Conservation (phyloP, 1,140 invertebrate genomes). For the Brachionus rubens region DNA sequence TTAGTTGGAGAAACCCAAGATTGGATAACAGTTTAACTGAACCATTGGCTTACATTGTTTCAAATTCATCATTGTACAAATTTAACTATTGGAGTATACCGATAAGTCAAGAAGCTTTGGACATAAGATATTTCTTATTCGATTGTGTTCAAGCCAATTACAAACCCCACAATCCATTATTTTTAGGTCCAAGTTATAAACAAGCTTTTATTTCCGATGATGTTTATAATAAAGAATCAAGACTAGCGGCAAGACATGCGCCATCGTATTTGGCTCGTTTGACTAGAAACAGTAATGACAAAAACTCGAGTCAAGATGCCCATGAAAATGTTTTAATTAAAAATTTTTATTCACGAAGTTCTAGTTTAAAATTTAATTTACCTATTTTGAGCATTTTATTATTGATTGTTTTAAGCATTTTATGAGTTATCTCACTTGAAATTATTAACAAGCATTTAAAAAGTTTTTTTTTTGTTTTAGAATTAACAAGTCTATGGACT, state of each 20-base stretch:
- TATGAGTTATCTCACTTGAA: neutral
- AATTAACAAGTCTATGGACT: slow-evolving; percentile 35
- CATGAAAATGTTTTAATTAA: slow-evolving; percentile 34
- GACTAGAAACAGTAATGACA: slow-evolving; percentile 11
- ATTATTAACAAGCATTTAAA: slow-evolving; percentile 1
- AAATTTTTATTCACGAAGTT: slow-evolving; percentile 6
- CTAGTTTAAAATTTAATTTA: neutral
- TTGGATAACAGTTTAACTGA: slow-evolving; percentile 43
- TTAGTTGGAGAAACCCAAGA: slow-evolving; percentile 40
- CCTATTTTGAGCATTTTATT: neutral
- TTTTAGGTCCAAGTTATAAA: slow-evolving; percentile 41
- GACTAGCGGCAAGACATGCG: neutral
- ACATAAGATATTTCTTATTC: slow-evolving; percentile 45
- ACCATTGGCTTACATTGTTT: slow-evolving; percentile 39
- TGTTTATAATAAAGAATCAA: slow-evolving; percentile 37
- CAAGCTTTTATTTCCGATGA: slow-evolving; percentile 43
- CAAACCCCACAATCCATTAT: slow-evolving; percentile 44
- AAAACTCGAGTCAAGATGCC: neutral
- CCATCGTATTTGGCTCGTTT: slow-evolving; percentile 40
- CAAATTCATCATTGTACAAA: slow-evolving; percentile 39
- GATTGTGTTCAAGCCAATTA: slow-evolving; percentile 47
- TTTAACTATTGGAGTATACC: slow-evolving; percentile 45
- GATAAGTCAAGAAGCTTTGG: slow-evolving; percentile 27
- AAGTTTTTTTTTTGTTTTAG: neutral
- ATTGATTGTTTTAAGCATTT: neutral